Base-by-base conservation (phyloP, 1,140 invertebrate genomes). In the Scaptomyza montana region DNA sequence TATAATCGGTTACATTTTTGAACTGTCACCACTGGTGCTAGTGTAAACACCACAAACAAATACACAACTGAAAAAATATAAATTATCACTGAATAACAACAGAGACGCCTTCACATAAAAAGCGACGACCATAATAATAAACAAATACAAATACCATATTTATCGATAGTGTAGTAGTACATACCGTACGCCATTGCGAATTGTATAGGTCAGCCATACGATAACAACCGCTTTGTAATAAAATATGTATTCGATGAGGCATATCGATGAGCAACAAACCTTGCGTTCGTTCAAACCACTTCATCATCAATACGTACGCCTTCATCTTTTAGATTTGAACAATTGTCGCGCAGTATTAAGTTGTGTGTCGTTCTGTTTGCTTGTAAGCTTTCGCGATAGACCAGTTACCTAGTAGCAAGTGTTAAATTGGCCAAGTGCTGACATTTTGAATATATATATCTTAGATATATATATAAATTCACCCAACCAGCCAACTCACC, bases 361-460 rank as follows among this genome's bases (percentile, higher is more conserved):
- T 74, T 74, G 57, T 57, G 65, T 69, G 71, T 74, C 71, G 71
- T 74, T 69, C 71, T 63, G 71, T 74, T 69, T 69, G 66, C 71
- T 74, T 69, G 57, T 50, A 41, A 46, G 71, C 66, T 74, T 74
- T 74, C 71, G 71, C 66, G 71, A 69, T 69, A 69, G 41, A 62
- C 57, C 51, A 57, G 46, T 57, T 30, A 74, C 62, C 33, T 54
- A 57, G 16, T 30, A 63, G 33, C 57, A 56, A 63, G 65, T 69
- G 57, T 62, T 43, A 51, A 54, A 56, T 56, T 68, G 68, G 55
- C 51, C 50, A 36, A 74, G 64, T 74, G 66, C 54, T 55, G 45
- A 63, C 41, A 51, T 41, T 50, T 36, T 16, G 25, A 13, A 56
- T 8, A 56, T 39, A 57, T 55, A 56, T 10, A 56, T 66, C 19